Evolutionary conservation across 2,797 vertebrate genomes (phyloP), one percentile per base, ranked within the genome.

Genomic region (Euthynnus affinis): DNA sequence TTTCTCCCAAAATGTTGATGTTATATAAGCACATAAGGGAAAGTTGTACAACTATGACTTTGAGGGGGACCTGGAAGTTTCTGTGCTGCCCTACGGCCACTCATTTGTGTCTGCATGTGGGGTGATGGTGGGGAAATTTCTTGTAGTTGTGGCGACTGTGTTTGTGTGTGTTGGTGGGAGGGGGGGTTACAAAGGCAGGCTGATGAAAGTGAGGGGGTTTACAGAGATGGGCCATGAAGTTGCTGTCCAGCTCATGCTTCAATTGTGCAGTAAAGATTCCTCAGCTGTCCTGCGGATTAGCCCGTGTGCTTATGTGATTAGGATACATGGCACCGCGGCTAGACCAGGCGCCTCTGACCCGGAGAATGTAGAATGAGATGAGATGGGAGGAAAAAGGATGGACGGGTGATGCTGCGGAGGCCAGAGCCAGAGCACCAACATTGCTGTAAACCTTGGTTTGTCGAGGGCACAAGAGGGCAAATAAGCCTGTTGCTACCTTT

Each of bases 271-370:
- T 94, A 93, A 94, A 95, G 93, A 94, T 95, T 94, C 92, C 90
- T 92, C 95, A 96, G 95, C 95, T 96, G 95, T 95, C 93, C 89
- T 71, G 32, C 69, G 93, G 95, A 95, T 96, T 95, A 96, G 91
- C 87, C 84, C 14, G 70, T 89, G 91, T 91, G 94, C 95, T 96
- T 95, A 95, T 94, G 93, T 93, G 94, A 95, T 95, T 94, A 95
- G 94, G 94, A 93, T 92, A 93, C 94, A 94, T 87, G 95, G 94
- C 95, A 95, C 93, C 93, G 88, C 42, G 89, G 87, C 90, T 91
- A 91, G 82, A 88, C 84, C 82, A 67, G 95, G 94, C 94, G 94
- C 94, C 95, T 93, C 89, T 92, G 91, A 92, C 88, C 92, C 81
- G 52, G 84, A 88, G 91, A 92, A 93, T 92, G 85, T 76, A 61